Percentiles rank a stretch among this genome's conserved stretches.
These are phyloP conservation scores for Nymphalis io DNA, from an alignment of 1,140 invertebrate species.

Conservation along the genomic window DNA sequence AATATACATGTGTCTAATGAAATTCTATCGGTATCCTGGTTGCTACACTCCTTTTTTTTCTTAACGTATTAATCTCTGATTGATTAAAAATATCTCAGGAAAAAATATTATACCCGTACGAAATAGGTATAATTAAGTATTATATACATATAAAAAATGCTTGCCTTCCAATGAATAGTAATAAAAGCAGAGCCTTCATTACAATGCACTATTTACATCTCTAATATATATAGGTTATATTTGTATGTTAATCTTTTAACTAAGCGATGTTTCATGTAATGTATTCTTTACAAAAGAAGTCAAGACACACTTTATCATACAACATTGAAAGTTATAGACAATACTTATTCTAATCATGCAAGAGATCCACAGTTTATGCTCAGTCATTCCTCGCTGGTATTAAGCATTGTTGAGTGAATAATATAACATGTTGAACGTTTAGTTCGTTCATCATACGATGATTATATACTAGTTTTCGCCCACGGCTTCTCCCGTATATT, in stretches of 20 bases:
- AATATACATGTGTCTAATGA: no score
- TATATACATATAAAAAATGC: no score
- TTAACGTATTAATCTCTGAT: no score
- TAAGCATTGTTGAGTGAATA: slow-evolving; percentile 8
- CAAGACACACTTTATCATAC: slow-evolving; percentile 8
- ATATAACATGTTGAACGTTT: slow-evolving; percentile 7
- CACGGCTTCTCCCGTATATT: no score
- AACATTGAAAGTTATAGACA: slow-evolving; percentile 32
- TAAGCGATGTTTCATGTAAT: slow-evolving; percentile 20
- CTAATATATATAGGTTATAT: slow-evolving; percentile 1
- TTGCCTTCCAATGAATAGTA: no score
- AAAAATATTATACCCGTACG: no score
- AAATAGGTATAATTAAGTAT: no score
- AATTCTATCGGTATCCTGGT: no score
- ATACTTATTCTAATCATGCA: slow-evolving; percentile 32
- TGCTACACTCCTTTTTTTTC: no score
- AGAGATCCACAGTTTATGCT: slow-evolving; percentile 28
- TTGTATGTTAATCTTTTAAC: slow-evolving; percentile 27
- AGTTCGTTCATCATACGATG: neutral
- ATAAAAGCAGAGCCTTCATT: no score
- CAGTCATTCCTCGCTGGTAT: slow-evolving; percentile 22
- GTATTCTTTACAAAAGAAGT: slow-evolving; percentile 12
- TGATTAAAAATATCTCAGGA: no score
- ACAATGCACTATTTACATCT: no score
- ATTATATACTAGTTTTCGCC: neutral